Evolutionary conservation across 1,140 invertebrate genomes (phyloP).

Genomic region (Hydropsyche tenuis): DNA sequence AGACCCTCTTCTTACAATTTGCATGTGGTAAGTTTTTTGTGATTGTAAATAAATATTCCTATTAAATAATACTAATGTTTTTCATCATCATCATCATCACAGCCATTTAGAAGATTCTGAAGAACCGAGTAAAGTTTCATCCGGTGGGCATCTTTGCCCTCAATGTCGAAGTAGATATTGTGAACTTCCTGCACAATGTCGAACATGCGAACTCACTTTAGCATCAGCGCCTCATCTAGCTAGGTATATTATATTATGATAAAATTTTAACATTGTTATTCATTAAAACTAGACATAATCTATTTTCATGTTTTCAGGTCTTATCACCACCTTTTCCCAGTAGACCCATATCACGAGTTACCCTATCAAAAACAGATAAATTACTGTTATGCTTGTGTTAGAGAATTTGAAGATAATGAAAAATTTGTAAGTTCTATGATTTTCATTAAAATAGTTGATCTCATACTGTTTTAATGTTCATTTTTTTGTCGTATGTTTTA

Average conservation of each 20-base stretch:
- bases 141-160: conserved; percentile 91
- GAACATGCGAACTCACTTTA: conserved; percentile 93
- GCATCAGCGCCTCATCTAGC: conserved; percentile 97
- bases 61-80: too few species aligned
- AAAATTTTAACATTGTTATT: not conserved
- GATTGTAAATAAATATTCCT: too few species aligned
- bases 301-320: conserved; percentile 62
- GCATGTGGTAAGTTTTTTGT: conserved; percentile 76
- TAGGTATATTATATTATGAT: conserved; percentile 57
- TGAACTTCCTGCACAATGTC: conserved; percentile 96
- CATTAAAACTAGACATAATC: not conserved
- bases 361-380: conserved; percentile 62
- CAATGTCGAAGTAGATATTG: conserved; percentile 98
- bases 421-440: conserved; percentile 69
- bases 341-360: conserved; percentile 82
- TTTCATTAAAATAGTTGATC: not conserved
- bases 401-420: conserved; percentile 69
- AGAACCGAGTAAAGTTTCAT: conserved; percentile 69
- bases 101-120: conserved; percentile 83
- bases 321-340: conserved; percentile 96
- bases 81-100: too few species aligned
- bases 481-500: conserved; percentile 58
- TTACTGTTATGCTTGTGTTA: conserved; percentile 77
- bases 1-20: conserved; percentile 77
- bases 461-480: not conserved